Evolutionary conservation across 2,113 vertebrate genomes (phyloP).

Genomic region (Cheirogaleus medius): DNA sequence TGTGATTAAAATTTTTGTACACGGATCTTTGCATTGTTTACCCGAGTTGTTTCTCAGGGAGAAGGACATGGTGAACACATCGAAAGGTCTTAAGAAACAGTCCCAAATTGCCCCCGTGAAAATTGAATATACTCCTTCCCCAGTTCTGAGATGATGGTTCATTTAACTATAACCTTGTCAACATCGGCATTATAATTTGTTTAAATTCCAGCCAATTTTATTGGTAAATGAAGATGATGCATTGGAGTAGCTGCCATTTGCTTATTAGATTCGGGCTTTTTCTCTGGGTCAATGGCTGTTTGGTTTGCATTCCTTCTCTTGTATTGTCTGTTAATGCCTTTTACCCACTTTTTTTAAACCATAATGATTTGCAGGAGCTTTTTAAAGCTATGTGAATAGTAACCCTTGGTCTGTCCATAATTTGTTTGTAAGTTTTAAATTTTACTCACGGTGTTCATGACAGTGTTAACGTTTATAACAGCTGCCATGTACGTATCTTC

Average conservation of each 20-base stretch:
- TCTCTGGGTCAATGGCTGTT: too few species aligned
- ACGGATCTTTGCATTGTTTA: not conserved
- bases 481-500: rapidly evolving
- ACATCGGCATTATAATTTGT: too few species aligned
- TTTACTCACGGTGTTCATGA: not conserved
- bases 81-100: not conserved
- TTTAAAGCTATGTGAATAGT: not conserved
- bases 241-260: not conserved
- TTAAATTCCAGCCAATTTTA: not conserved
- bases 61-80: not conserved
- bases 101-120: not conserved
- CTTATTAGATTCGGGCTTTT: not conserved
- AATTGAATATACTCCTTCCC: rapidly evolving
- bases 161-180: not conserved
- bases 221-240: not conserved
- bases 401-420: not conserved
- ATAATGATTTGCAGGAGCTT: not conserved
- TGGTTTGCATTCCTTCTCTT: rapidly evolving
- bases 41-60: not conserved
- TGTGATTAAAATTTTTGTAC: not conserved
- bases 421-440: not conserved
- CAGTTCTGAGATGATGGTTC: too few species aligned
- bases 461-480: rapidly evolving
- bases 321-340: not conserved
- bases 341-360: not conserved